These are phyloP conservation scores for Pituophis catenifer DNA, from an alignment of 2,113 vertebrate species.

Conservation along the genomic window DNA sequence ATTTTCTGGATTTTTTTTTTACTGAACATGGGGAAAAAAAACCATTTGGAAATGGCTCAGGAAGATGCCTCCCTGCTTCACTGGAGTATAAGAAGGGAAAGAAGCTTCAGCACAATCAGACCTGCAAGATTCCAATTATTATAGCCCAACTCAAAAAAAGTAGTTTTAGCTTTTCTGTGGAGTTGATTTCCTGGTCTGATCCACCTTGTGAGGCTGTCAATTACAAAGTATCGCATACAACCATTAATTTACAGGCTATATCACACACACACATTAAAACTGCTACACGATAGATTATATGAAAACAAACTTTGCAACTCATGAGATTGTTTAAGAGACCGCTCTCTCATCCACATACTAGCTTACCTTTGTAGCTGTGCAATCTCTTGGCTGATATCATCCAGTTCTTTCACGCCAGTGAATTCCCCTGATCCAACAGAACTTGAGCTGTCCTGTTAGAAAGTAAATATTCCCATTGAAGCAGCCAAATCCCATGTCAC, in stretches of 20 bases:
- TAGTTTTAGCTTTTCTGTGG: background rate
- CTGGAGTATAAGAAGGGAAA: background rate
- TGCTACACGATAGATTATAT: background rate
- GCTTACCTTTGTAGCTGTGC: conserved; percentile 90
- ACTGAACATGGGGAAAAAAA: background rate
- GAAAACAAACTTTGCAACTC: background rate
- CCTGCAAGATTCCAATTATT: background rate
- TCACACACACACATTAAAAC: background rate
- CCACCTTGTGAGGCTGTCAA: background rate
- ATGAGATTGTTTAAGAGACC: background rate
- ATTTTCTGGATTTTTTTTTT: background rate
- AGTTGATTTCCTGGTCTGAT: background rate
- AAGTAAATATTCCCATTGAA: conserved; percentile 22
- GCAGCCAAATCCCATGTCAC: background rate
- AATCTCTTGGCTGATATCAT: conserved; percentile 95
- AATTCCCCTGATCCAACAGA: conserved; percentile 92
- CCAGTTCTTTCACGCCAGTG: conserved; percentile 93
- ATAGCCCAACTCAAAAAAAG: background rate
- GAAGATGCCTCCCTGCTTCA: background rate
- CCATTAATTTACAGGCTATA: background rate
- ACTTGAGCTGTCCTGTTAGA: conserved; percentile 85
- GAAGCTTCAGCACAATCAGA: background rate
- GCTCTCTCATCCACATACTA: no score
- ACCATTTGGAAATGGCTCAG: background rate
- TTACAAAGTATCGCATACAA: background rate